Conservation (phyloP, 1,140 invertebrate species). For the Stegodyphus mimosarum region DNA sequence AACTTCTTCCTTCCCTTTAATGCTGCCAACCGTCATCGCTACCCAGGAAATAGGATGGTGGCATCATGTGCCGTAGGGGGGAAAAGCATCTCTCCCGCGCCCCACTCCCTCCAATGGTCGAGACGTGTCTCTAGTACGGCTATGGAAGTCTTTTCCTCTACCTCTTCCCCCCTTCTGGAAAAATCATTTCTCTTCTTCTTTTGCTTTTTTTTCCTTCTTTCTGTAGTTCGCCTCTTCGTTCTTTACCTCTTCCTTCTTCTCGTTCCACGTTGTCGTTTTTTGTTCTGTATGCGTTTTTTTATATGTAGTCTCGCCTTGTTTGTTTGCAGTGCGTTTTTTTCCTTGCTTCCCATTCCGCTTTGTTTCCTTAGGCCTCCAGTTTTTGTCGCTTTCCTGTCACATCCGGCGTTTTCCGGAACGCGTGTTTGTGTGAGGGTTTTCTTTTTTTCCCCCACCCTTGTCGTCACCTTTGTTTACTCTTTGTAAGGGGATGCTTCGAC, state of each 20-base stretch:
- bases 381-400: conserved; percentile 53
- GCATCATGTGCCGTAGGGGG: conserved; percentile 36
- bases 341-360: conserved; percentile 21
- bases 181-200: conserved; percentile 60
- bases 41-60: conserved; percentile 39
- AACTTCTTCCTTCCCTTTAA: conserved; percentile 59
- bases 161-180: conserved; percentile 31
- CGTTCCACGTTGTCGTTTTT: conserved; percentile 53
- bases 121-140: conserved; percentile 52
- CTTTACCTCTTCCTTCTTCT: conserved; percentile 48
- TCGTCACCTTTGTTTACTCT: background rate
- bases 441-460: background rate
- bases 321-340: conserved; percentile 52
- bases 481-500: background rate
- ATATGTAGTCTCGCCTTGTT: conserved; percentile 33
- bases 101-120: conserved; percentile 40
- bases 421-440: conserved; percentile 42
- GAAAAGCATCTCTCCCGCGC: background rate
- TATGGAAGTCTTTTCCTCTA: conserved; percentile 38
- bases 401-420: conserved; percentile 60
- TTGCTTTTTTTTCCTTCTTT: conserved; percentile 26
- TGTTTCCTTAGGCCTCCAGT: conserved; percentile 43
- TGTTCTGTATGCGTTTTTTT: conserved; percentile 8
- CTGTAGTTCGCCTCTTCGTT: conserved; percentile 27
- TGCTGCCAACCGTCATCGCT: conserved; percentile 58